A percentile compares a stretch with the other conserved stretches of the same genome.
Evolutionary conservation across 2,113 vertebrate genomes (phyloP).

Genomic region (Thymallus thymallus): DNA sequence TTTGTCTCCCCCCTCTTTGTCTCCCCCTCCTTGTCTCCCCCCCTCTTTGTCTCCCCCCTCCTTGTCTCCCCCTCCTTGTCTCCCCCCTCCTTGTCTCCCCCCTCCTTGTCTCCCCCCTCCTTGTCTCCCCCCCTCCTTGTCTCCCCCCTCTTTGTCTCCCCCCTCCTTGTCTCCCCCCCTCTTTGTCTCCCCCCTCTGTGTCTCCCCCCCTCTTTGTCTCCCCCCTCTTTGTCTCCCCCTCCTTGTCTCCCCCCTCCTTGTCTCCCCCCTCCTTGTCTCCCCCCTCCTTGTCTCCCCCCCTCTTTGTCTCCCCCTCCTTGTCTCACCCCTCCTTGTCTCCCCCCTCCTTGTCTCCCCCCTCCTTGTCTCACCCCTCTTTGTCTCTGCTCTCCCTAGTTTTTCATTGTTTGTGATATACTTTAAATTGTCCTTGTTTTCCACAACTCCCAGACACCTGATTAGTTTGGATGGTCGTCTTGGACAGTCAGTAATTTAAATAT

Average conservation of each 20-base stretch:
- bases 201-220: neutral
- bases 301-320: too few species aligned
- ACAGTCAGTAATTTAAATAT: slow-evolving; percentile 55
- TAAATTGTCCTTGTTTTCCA: slow-evolving; percentile 2
- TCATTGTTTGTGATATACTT: slow-evolving; percentile 15
- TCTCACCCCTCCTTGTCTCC: neutral
- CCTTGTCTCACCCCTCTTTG: neutral
- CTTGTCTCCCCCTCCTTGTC: too few species aligned
- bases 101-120: neutral
- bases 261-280: slow-evolving; percentile 1
- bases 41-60: neutral
- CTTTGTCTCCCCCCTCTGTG: neutral
- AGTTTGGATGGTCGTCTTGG: slow-evolving; percentile 16
- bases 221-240: neutral
- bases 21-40: neutral
- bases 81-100: too few species aligned
- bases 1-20: too few species aligned
- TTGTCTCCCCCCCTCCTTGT: too few species aligned
- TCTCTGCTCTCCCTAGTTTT: neutral
- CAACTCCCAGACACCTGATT: neutral
- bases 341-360: neutral
- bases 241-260: neutral
- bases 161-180: too few species aligned
- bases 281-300: too few species aligned
- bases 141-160: too few species aligned